Evolutionary conservation across 2,797 vertebrate species (phyloP).

Genomic region (Chromis chromis): DNA sequence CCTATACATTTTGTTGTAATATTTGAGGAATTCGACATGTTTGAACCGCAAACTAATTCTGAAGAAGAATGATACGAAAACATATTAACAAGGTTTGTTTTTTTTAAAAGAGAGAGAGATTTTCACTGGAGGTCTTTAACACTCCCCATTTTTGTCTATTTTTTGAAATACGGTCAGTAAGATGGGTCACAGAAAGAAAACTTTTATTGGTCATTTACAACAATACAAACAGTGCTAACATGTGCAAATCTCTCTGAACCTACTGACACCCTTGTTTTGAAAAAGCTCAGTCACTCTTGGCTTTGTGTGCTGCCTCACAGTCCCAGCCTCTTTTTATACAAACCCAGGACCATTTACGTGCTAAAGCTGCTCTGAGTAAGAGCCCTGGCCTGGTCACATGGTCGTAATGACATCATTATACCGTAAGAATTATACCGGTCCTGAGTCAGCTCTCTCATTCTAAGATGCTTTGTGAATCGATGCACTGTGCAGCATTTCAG

Average conservation of each 20-base stretch:
- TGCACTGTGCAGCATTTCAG: slow-evolving; percentile 19
- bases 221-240: neutral
- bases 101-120: too few relatives aligned
- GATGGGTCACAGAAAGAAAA: neutral
- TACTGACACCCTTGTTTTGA: neutral
- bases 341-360: slow-evolving; percentile 14
- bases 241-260: neutral
- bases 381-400: slow-evolving; percentile 41
- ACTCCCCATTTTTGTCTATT: neutral
- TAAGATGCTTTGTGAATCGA: slow-evolving; percentile 56
- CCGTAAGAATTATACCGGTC: neutral
- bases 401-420: slow-evolving; percentile 27
- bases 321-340: slow-evolving; percentile 25
- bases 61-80: too few relatives aligned
- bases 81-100: too few relatives aligned
- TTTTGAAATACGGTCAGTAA: neutral
- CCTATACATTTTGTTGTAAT: too few relatives aligned
- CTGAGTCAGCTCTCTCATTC: slow-evolving; percentile 41
- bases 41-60: too few relatives aligned
- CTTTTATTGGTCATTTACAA: too few relatives aligned
- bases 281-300: neutral
- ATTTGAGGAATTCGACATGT: too few relatives aligned
- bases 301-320: slow-evolving; percentile 7
- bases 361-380: slow-evolving; percentile 37
- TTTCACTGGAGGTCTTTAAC: neutral